Evolutionary conservation across 2,113 vertebrate species (phyloP).

Genomic region (Nasalis larvatus): DNA sequence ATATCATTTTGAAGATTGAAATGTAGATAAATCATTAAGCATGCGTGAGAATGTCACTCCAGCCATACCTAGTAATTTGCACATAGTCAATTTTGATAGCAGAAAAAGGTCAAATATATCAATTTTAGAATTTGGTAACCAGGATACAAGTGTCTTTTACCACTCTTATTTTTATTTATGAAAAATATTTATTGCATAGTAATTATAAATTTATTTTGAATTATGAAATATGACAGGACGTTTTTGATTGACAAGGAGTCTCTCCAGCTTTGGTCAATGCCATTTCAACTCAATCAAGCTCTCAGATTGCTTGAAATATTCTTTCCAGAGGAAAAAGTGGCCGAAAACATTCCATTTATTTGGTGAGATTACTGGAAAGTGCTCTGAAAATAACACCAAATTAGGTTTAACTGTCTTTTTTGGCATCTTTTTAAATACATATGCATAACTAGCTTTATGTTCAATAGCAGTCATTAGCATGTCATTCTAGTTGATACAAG

Average conservation of each 20-base stretch:
- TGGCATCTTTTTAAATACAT: slow-evolving; percentile 24
- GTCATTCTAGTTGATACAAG: slow-evolving; percentile 48
- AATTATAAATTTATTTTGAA: slow-evolving; percentile 35
- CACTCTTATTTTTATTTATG: slow-evolving; percentile 60
- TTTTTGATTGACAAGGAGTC: not conserved
- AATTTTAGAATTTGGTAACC: slow-evolving; percentile 62
- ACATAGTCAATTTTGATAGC: slow-evolving; percentile 56
- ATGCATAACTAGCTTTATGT: slow-evolving; percentile 26
- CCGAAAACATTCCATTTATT: not conserved
- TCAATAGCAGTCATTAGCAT: slow-evolving; percentile 53
- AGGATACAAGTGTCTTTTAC: slow-evolving; percentile 50
- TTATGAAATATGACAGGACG: not conserved
- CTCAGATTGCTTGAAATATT: slow-evolving; percentile 15
- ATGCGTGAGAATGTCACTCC: not conserved
- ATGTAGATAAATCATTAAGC: slow-evolving; percentile 64
- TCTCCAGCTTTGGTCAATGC: not conserved
- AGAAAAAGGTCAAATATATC: slow-evolving; percentile 68
- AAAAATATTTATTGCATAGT: slow-evolving; percentile 39
- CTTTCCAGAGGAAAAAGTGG: slow-evolving; percentile 28
- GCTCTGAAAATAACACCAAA: slow-evolving; percentile 30
- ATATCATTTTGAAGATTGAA: slow-evolving; percentile 59
- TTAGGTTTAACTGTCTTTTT: slow-evolving; percentile 37
- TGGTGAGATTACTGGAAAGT: slow-evolving; percentile 27
- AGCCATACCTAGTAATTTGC: slow-evolving; percentile 15
- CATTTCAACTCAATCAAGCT: slow-evolving; percentile 12